Evolutionary conservation across 2,888 invertebrate species (phyloP), one percentile per base, ranked within the genome.

Genomic region (Drosophila picticornis): DNA sequence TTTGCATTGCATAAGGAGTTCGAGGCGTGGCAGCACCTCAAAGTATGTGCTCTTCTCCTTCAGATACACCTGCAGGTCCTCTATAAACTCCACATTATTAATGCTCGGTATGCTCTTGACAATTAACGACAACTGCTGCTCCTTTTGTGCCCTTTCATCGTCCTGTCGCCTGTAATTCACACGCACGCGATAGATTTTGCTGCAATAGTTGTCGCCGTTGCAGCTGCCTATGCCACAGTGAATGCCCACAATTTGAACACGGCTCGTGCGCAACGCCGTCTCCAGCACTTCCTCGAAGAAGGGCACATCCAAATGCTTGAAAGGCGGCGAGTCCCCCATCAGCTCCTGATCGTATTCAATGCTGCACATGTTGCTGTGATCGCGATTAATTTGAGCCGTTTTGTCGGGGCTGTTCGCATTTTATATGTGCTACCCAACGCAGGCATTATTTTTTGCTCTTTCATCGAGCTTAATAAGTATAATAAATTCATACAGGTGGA

Each of bases 11-110:
- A 93, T 82, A n/a, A 94, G 83, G 31, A 93, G 75, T 67, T 93
- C 92, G 52, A 94, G 87, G 16, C 91, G 91, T 2, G 94, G 94
- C 65, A 94, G 78, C 1, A 93, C 90, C 53, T 91, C 90, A 29
- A 77, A 66, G 51, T 79, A 94, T 77, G 94, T 92, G 74, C 91
- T 84, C 46, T 91, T 92, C 85, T 94, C 94, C 72, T 94, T 94
- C 19, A 91, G 85, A 59, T 93, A 94, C 13, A 94, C 91, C 50
- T 93, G 92, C n/a, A 93, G 34, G 22, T 93, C 94, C 77, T 82
- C 92, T 58, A 93, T 84, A 46, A 91, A 91, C 32, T 83, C 77
- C 1, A 80, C 62, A 0, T 77, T 72, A 2, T 86, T 81, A 5
- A 71, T 57, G 4, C 64, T 77, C 9, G 89, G 87, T 60, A 93